Percentiles rank a stretch among this genome's conserved stretches.
phyloP scores from a whole-genome alignment of 2,888 invertebrate genomes.

The Hirtodrosophila trivittata region DNA sequence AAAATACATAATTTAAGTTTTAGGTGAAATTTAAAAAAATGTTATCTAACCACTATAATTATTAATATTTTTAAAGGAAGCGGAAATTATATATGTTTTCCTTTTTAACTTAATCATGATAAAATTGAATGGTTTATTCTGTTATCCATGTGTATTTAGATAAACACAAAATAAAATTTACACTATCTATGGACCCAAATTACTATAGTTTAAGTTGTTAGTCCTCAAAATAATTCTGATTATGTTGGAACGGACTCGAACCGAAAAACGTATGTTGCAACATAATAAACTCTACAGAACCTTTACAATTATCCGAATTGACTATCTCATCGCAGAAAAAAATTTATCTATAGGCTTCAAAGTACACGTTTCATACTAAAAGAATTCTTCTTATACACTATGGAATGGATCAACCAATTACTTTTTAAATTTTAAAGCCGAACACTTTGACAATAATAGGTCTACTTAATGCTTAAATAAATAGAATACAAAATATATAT shows the following conservation, averaged over 20 bases:
- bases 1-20: conserved; percentile 63
- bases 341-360: too few species aligned
- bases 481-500: too few species aligned
- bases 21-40: conserved; percentile 55
- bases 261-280: too few species aligned
- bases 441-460: conserved; percentile 34
- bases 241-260: too few species aligned
- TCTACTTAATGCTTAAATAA: conserved; percentile 51
- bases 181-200: conserved; percentile 19
- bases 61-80: conserved; percentile 9
- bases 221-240: too few species aligned
- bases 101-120: conserved; percentile 33
- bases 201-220: neutral
- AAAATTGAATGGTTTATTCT: conserved; percentile 5
- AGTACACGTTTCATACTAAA: neutral
- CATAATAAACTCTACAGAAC: too few species aligned
- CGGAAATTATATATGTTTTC: conserved; percentile 30
- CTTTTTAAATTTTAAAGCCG: conserved; percentile 27
- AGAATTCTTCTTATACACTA: conserved; percentile 47
- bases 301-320: too few species aligned
- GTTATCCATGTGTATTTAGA: too few species aligned
- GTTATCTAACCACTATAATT: neutral
- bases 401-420: conserved; percentile 71
- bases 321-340: too few species aligned
- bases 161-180: too few species aligned